These are phyloP conservation scores for Mycteria americana DNA, from an alignment of 2,797 vertebrate species.

Conservation along the genomic window DNA sequence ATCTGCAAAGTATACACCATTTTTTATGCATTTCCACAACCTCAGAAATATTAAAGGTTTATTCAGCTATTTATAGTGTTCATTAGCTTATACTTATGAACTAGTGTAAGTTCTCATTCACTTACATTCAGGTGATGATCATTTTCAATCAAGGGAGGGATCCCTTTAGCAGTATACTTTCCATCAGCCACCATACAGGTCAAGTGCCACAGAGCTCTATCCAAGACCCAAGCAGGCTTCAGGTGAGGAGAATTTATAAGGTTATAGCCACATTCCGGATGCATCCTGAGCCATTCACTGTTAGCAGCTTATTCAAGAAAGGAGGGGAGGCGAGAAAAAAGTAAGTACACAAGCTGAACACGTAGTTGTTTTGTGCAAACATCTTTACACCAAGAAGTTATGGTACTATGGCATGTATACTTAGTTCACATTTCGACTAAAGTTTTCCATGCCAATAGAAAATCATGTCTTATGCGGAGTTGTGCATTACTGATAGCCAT, in stretches of 20 bases:
- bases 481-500: not conserved
- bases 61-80: not conserved
- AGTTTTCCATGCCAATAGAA: not conserved
- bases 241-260: constrained; percentile 93
- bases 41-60: not conserved
- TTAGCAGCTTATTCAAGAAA: constrained; percentile 82
- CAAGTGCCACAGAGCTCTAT: constrained; percentile 90
- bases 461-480: not conserved
- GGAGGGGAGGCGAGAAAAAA: not conserved
- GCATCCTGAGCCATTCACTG: constrained; percentile 87
- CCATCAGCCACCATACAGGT: constrained; percentile 84
- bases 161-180: constrained; percentile 78
- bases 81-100: not conserved
- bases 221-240: constrained; percentile 92
- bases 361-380: not conserved
- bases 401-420: not conserved
- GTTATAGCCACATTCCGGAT: constrained; percentile 95
- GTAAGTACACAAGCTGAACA: not conserved
- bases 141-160: constrained; percentile 84
- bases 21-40: not conserved
- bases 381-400: not conserved
- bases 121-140: constrained; percentile 88
- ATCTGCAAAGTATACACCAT: not conserved
- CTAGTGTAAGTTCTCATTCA: not conserved
- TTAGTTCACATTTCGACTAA: not conserved